These are phyloP conservation scores for Phrynocephalus vlangalii DNA, from an alignment of 2,797 vertebrate species.

Conservation along the genomic window DNA sequence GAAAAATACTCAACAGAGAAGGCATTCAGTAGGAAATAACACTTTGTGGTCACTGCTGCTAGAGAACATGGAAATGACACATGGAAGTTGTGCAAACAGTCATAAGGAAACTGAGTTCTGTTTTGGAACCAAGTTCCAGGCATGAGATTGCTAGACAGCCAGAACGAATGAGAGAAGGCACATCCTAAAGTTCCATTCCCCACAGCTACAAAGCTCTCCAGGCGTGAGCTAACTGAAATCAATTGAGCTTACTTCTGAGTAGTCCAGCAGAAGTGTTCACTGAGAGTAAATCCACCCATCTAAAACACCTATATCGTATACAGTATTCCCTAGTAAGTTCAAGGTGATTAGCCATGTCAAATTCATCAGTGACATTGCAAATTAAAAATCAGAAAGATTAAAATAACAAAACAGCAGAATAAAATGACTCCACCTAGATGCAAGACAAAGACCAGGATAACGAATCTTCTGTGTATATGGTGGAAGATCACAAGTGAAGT, in stretches of 20 bases:
- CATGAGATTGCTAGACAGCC: background rate
- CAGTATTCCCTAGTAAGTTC: background rate
- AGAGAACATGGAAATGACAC: background rate
- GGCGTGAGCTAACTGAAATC: background rate
- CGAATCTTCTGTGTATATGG: background rate
- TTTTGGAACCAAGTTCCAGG: background rate
- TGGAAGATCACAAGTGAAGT: background rate
- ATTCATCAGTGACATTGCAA: no score
- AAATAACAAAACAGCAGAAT: background rate
- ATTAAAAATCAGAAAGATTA: background rate
- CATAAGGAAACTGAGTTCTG: background rate
- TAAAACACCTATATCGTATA: background rate
- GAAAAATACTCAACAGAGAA: background rate
- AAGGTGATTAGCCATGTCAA: no score
- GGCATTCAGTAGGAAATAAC: background rate
- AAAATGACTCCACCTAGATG: background rate
- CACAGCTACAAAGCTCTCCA: background rate
- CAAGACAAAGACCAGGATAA: background rate
- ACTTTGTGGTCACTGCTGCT: background rate
- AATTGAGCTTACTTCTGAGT: background rate
- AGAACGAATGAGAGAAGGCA: no score
- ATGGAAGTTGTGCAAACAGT: background rate
- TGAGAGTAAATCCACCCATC: background rate
- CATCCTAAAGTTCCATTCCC: background rate
- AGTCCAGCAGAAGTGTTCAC: background rate